Evolutionary conservation across 2,797 vertebrate species (phyloP).

Genomic region (Fratercula arctica): DNA sequence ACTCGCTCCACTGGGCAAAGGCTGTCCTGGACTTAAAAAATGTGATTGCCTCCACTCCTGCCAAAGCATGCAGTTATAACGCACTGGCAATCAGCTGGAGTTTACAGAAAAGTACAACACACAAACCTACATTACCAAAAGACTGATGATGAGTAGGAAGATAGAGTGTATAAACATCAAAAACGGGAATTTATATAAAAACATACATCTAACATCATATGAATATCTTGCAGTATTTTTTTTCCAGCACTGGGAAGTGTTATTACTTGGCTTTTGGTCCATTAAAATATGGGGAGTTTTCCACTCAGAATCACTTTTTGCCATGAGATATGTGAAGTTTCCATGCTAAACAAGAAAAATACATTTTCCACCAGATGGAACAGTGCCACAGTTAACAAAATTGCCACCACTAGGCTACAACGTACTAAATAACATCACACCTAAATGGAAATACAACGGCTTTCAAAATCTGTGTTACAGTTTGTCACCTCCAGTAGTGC

Average conservation of each 20-base stretch:
- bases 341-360: neutral
- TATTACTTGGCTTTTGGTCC: neutral
- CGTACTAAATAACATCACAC: neutral
- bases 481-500: neutral
- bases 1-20: neutral
- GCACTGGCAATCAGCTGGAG: neutral
- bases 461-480: neutral
- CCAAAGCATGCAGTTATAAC: neutral
- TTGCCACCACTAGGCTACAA: neutral
- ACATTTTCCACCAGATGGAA: neutral
- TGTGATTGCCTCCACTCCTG: neutral
- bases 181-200: neutral
- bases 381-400: neutral
- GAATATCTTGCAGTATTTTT: neutral
- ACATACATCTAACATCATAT: rapidly evolving
- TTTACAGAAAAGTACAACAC: neutral
- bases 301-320: neutral
- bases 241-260: neutral
- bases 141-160: neutral
- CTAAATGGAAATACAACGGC: neutral
- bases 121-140: neutral
- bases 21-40: neutral
- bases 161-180: neutral
- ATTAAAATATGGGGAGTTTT: neutral
- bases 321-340: neutral